Evolutionary conservation across 2,888 invertebrate genomes (phyloP).

Genomic region (Gonocerus acuteangulatus): DNA sequence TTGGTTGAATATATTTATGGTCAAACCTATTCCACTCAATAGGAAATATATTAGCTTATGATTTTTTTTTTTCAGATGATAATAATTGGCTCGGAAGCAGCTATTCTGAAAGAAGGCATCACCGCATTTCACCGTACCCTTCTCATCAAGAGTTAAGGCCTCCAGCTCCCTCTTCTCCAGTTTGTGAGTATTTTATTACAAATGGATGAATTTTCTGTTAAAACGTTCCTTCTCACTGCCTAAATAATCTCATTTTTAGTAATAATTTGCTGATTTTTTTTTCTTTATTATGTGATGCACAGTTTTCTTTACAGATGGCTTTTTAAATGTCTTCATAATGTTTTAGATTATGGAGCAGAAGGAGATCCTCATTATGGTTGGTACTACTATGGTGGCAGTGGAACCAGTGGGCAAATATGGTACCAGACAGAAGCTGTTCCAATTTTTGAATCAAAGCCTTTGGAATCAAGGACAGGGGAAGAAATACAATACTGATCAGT

Average conservation of each 20-base stretch:
- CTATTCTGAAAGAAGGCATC: slow-evolving; percentile 11
- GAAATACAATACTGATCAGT: slow-evolving; percentile 4
- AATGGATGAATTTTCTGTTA: too few relatives aligned
- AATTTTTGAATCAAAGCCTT: slow-evolving; percentile 7
- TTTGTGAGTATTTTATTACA: slow-evolving; percentile 14
- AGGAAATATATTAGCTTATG: too few relatives aligned
- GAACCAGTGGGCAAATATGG: slow-evolving; percentile 9
- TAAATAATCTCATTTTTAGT: too few relatives aligned
- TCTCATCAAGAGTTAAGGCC: slow-evolving; percentile 8
- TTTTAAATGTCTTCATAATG: too few relatives aligned
- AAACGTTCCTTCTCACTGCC: too few relatives aligned
- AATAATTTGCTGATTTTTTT: too few relatives aligned
- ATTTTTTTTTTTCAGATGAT: slow-evolving; percentile 21
- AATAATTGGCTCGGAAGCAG: not conserved
- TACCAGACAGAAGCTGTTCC: slow-evolving; percentile 14
- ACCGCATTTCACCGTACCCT: slow-evolving; percentile 14
- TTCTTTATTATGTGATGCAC: too few relatives aligned
- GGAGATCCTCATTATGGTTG: slow-evolving; percentile 15
- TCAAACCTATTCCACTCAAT: too few relatives aligned
- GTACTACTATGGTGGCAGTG: slow-evolving; percentile 18
- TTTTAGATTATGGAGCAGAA: slow-evolving; percentile 8
- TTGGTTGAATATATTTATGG: too few relatives aligned
- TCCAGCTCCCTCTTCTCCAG: slow-evolving; percentile 6
- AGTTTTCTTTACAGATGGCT: too few relatives aligned
- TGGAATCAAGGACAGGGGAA: slow-evolving; percentile 12